A percentile compares a stretch with the other conserved stretches of the same genome.
Evolutionary conservation across 2,888 invertebrate species (phyloP).

Genomic region (Ophraella communa): DNA sequence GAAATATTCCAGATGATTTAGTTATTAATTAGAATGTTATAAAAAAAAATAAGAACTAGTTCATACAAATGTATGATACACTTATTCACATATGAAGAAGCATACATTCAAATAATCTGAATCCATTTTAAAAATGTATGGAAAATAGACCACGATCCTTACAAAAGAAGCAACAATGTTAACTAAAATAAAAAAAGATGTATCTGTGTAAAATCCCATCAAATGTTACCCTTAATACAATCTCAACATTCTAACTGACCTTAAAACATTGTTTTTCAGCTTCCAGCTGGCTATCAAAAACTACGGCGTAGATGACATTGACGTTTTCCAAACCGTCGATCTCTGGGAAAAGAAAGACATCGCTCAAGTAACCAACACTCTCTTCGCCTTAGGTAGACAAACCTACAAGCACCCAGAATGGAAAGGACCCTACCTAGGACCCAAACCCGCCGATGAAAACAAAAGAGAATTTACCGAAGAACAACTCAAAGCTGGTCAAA

Average conservation of each 20-base stretch:
- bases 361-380: conserved; percentile 81
- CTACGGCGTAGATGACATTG: conserved; percentile 89
- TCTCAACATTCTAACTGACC: not conserved
- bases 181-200: no score
- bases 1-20: no score
- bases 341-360: conserved; percentile 95
- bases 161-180: no score
- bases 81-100: no score
- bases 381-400: conserved; percentile 81
- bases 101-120: no score
- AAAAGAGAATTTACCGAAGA: conserved; percentile 94
- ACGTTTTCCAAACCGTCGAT: conserved; percentile 97
- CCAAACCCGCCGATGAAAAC: conserved; percentile 93
- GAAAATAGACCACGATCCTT: no score
- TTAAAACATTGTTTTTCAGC: conserved; percentile 55
- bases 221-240: no score
- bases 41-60: no score
- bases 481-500: conserved; percentile 86
- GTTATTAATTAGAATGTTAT: no score
- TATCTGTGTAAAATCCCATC: no score
- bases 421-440: conserved; percentile 87
- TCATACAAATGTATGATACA: no score
- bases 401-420: conserved; percentile 53
- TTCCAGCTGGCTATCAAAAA: conserved; percentile 87
- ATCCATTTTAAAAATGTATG: no score